Evolutionary conservation across 2,888 invertebrate genomes (phyloP), one percentile per base, ranked within the genome.

Genomic region (Drosophila pegasa): DNA sequence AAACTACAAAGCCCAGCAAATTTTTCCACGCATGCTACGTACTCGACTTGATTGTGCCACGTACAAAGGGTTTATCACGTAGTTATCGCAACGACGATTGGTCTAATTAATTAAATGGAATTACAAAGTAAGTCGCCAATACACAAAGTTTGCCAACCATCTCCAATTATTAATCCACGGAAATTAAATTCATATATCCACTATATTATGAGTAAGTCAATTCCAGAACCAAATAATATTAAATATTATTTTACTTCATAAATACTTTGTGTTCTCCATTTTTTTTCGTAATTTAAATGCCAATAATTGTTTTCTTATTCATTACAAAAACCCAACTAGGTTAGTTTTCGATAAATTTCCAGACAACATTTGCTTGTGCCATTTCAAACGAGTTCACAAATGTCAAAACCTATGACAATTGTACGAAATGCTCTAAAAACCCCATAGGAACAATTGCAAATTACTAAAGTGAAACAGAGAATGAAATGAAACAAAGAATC

Each of bases 11-110:
- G 14, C n/a, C 48, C 8, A 51, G 25, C 12, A 43, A 31, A 33
- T 55, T 25, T 52, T 50, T 35, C 18, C 25, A 37, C 37, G 45
- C 14, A 43, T 40, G n/a, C 31, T 14, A 29, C 35, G 43, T 9
- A 54, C 47, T 16, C 38, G 1, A 25, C 12, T 31, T 50, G 25
- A 50, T 51, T 62, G 56, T 58, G 67, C 41, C 72, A 57, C 40
- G 56, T 48, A 47, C 35, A n/a, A 31, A n/a, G 27, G 18, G 20
- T 31, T 52, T 52, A 52, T 38, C 60, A 50, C 29, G 38, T 22
- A 64, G 35, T 59, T 60, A 57, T 58, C 54, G 43, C 16, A 31
- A 33, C 43, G 25, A 50, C 52, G 22, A 25, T 54, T 38, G 52
- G 0, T 22, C 22, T 47, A 45, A 56, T 56, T 37, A 43, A 56